Percentiles rank a stretch among this genome's conserved stretches.
phyloP scores from a whole-genome alignment of 2,888 invertebrate genomes.

The Eremobia ochroleuca region DNA sequence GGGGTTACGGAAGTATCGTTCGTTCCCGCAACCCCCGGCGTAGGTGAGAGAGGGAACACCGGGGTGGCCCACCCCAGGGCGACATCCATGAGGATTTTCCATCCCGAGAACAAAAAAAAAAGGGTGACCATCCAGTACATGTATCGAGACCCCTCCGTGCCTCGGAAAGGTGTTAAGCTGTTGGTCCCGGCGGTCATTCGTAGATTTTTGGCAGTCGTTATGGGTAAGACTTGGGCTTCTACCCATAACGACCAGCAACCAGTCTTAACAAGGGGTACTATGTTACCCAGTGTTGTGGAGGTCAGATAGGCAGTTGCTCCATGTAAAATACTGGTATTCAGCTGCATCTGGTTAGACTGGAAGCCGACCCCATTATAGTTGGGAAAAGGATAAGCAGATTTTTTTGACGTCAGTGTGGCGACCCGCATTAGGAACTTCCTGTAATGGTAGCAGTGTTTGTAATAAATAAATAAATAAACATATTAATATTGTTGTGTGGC shows the following conservation, averaged over 20 bases:
- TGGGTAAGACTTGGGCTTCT: background rate
- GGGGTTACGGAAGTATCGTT: no score
- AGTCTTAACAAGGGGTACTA: background rate
- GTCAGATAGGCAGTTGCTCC: background rate
- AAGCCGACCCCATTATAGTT: background rate
- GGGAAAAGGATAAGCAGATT: background rate
- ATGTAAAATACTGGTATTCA: background rate
- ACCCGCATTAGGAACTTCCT: no score
- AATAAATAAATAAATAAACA: no score
- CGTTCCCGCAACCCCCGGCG: no score
- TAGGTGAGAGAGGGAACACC: no score
- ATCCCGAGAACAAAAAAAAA: no score
- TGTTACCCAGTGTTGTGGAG: background rate
- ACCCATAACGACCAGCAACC: no score
- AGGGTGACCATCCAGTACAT: no score
- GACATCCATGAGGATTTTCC: no score
- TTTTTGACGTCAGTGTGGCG: background rate
- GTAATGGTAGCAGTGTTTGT: no score
- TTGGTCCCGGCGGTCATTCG: background rate
- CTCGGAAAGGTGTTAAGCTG: background rate
- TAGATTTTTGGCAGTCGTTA: background rate
- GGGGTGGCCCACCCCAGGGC: no score
- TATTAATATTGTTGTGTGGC: slow-evolving; percentile 1
- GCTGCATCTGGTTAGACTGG: background rate
- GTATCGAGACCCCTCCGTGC: background rate